Evolutionary conservation across 2,113 vertebrate species (phyloP).

Genomic region (Dromaius novaehollandiae): DNA sequence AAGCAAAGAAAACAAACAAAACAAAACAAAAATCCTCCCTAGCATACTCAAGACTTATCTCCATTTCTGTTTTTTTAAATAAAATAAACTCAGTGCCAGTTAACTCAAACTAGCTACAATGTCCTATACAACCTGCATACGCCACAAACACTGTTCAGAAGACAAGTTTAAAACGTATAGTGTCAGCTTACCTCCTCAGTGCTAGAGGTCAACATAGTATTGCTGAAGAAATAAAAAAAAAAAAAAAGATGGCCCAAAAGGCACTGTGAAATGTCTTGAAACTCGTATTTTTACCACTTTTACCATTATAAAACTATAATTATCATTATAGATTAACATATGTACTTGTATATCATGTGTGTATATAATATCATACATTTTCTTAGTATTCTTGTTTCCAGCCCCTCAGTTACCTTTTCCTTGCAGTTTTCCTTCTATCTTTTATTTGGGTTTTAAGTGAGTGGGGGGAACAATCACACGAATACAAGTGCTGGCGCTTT

Average conservation of each 20-base stretch:
- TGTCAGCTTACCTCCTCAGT: not conserved
- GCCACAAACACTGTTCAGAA: not conserved
- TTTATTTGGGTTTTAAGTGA: not conserved
- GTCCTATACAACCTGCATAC: not conserved
- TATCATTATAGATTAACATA: not conserved
- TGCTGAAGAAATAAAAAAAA: not conserved
- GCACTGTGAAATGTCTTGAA: not conserved
- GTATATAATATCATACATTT: not conserved
- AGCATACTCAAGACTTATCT: not conserved
- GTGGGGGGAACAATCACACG: not conserved
- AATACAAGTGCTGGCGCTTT: fast-evolving
- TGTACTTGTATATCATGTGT: not conserved
- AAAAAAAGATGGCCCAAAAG: not conserved
- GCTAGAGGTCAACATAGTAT: not conserved
- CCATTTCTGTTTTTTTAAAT: not conserved
- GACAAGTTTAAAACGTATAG: not conserved
- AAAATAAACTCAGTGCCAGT: not conserved
- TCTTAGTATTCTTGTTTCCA: not conserved
- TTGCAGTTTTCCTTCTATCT: not conserved
- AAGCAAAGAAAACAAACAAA: not conserved
- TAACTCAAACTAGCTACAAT: not conserved
- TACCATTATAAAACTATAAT: not conserved
- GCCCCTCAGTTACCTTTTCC: not conserved
- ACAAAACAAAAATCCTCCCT: not conserved
- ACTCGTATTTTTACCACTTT: not conserved